These are phyloP conservation scores for Leptogaster cylindrica DNA, from an alignment of 2,888 invertebrate genomes.

Conservation along the genomic window DNA sequence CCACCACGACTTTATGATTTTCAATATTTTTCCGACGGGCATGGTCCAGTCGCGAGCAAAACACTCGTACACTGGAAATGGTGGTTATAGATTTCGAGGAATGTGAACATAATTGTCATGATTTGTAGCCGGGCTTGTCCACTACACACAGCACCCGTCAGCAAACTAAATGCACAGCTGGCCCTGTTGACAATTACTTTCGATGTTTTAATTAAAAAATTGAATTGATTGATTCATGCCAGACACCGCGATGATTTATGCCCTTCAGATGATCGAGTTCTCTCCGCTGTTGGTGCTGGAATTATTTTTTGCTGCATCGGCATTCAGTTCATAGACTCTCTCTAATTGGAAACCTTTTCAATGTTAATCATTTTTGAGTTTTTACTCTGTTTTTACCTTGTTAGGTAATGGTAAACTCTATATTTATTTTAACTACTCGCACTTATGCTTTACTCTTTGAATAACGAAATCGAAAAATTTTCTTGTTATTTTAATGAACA, in stretches of 20 bases:
- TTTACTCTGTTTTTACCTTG: too few species aligned
- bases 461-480: too few species aligned
- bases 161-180: background rate
- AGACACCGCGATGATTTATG: slow-evolving; percentile 30
- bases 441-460: too few species aligned
- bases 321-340: background rate
- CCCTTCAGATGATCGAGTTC: slow-evolving; percentile 25
- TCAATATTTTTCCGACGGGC: slow-evolving; percentile 15
- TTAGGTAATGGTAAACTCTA: too few species aligned
- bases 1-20: slow-evolving; percentile 20
- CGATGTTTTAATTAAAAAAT: slow-evolving; percentile 31
- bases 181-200: slow-evolving; percentile 33
- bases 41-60: slow-evolving; percentile 6
- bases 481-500: too few species aligned
- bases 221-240: slow-evolving; percentile 30
- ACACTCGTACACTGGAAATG: slow-evolving; percentile 10
- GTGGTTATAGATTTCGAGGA: slow-evolving; percentile 17
- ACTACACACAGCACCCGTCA: background rate
- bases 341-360: slow-evolving; percentile 26
- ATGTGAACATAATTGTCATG: slow-evolving; percentile 35
- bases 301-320: slow-evolving; percentile 8
- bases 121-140: slow-evolving; percentile 10
- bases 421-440: too few species aligned
- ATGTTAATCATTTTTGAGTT: too few species aligned
- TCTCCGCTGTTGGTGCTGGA: background rate